phyloP scores from a whole-genome alignment of 2,888 invertebrate species.

The Stenodema calcarata region DNA sequence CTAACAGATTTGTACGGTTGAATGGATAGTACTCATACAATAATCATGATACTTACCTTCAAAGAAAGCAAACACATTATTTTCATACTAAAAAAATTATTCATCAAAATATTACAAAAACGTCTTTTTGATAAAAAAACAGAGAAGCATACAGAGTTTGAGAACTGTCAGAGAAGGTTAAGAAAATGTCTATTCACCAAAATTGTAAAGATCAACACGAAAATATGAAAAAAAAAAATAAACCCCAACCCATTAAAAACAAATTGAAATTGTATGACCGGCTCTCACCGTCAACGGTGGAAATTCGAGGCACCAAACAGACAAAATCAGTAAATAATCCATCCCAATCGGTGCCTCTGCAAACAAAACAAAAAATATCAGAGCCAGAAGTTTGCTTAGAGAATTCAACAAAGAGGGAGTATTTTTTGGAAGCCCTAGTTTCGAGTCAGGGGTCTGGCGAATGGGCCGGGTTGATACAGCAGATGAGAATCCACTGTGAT shows the following conservation, averaged over 20 bases:
- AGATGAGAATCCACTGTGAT: not conserved
- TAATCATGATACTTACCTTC: constrained; percentile 3
- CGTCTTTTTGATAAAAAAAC: not conserved
- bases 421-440: not conserved
- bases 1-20: no score
- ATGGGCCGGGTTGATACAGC: not conserved
- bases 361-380: constrained; percentile 51
- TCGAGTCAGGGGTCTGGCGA: not conserved
- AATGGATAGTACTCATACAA: not conserved
- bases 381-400: constrained; percentile 50
- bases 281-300: constrained; percentile 51
- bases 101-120: not conserved
- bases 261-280: constrained; percentile 50
- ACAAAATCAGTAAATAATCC: constrained; percentile 48
- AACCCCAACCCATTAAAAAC: constrained; percentile 36
- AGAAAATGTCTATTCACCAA: constrained; percentile 2
- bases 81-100: not conserved
- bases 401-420: constrained; percentile 20
- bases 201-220: not conserved
- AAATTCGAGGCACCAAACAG: constrained; percentile 52
- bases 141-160: constrained; percentile 50
- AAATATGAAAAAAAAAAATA: constrained; percentile 17
- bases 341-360: constrained; percentile 55
- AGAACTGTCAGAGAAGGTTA: constrained; percentile 49
- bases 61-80: not conserved